Conservation (phyloP, 1,140 invertebrate species). For the Drosophila parabipectinata region DNA sequence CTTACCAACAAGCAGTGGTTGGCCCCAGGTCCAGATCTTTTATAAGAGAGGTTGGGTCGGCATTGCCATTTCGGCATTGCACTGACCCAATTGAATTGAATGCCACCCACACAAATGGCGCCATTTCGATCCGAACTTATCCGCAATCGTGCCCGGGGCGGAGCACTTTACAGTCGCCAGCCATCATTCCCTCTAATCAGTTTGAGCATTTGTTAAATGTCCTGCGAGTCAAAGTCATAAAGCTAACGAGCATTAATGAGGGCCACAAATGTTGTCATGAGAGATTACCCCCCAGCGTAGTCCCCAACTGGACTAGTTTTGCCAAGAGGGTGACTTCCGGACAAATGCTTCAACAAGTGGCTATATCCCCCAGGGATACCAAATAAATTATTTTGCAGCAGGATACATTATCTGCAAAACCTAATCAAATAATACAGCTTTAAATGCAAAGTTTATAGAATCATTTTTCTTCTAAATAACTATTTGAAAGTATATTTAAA, state of each 20-base stretch:
- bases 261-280: conserved; percentile 43
- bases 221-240: conserved; percentile 50
- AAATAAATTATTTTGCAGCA: not conserved
- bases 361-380: not conserved
- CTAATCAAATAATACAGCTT: not conserved
- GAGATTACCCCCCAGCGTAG: conserved; percentile 33
- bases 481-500: not conserved
- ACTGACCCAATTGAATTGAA: conserved; percentile 51
- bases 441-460: too few species aligned
- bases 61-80: conserved; percentile 35
- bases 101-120: conserved; percentile 45
- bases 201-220: conserved; percentile 47
- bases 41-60: not conserved
- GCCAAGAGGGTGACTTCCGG: not conserved
- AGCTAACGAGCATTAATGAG: conserved; percentile 59
- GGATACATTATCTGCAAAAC: not conserved
- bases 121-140: conserved; percentile 55
- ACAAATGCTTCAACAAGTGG: conserved; percentile 2
- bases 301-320: not conserved
- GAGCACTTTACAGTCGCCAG: conserved; percentile 58
- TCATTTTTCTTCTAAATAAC: not conserved
- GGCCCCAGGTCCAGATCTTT: not conserved
- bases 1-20: conserved; percentile 52
- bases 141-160: conserved; percentile 28
- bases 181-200: conserved; percentile 55